Conservation (phyloP, 1,140 invertebrate species). For the Caerostris extrusa region DNA sequence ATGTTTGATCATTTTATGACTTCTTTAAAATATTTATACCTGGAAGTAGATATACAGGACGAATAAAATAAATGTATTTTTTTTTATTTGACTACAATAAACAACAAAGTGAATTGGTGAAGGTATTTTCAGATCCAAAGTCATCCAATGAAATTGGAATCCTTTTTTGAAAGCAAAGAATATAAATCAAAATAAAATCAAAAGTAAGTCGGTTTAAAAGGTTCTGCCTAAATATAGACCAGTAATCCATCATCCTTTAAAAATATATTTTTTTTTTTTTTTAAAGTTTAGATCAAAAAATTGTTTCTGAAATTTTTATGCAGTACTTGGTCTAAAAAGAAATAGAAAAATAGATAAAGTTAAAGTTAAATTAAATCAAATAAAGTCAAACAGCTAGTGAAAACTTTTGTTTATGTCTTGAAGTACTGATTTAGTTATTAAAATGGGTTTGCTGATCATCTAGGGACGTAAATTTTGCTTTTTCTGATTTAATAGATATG, state of each 20-base stretch:
- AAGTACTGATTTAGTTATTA: no score
- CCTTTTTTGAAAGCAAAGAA: neutral
- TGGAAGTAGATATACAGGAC: no score
- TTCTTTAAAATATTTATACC: no score
- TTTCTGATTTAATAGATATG: no score
- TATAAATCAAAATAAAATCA: conserved; percentile 10
- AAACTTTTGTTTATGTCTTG: no score
- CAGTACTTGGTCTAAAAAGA: neutral
- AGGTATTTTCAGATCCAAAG: neutral
- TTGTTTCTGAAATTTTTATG: neutral
- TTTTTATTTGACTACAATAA: neutral
- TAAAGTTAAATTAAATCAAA: no score
- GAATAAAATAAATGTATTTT: no score
- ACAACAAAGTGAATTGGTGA: neutral
- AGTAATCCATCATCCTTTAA: neutral
- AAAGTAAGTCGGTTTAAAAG: neutral
- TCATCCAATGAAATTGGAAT: neutral
- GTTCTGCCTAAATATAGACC: conserved; percentile 11
- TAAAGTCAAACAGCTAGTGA: no score
- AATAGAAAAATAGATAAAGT: neutral
- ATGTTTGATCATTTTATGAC: no score
- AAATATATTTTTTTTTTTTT: neutral
- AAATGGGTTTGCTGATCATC: no score
- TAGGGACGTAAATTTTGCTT: no score
- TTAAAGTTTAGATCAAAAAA: neutral